A percentile compares a stretch with the other conserved stretches of the same genome.
phyloP scores from a whole-genome alignment of 2,888 invertebrate genomes.

The Steromphala cineraria region DNA sequence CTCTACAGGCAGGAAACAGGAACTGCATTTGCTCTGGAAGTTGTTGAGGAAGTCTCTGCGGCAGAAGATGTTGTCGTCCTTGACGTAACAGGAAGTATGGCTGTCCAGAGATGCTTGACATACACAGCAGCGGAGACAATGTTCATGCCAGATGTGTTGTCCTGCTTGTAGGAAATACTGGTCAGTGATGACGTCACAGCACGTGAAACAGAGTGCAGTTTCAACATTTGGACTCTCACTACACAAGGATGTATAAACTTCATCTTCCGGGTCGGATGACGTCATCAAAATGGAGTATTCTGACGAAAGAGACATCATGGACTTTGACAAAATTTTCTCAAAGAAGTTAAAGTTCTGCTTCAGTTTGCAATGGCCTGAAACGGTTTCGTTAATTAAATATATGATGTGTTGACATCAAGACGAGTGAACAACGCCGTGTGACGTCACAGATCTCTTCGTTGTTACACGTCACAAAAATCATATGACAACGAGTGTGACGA shows the following conservation, averaged over 20 bases:
- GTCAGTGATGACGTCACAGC: constrained; percentile 90
- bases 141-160: constrained; percentile 93
- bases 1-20: neutral
- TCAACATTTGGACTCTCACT: constrained; percentile 45
- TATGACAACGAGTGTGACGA: no score
- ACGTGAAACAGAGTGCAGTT: constrained; percentile 89
- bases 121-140: constrained; percentile 92
- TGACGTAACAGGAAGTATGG: constrained; percentile 93
- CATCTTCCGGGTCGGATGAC: neutral
- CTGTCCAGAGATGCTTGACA: constrained; percentile 92
- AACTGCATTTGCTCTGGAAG: neutral
- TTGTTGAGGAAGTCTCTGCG: constrained; percentile 88
- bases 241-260: neutral
- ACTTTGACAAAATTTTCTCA: no score
- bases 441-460: no score
- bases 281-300: no score
- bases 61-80: constrained; percentile 94
- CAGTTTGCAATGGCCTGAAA: no score
- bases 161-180: constrained; percentile 92
- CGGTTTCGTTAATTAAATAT: no score
- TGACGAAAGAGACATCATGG: no score
- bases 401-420: no score
- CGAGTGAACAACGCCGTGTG: no score
- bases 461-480: no score
- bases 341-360: no score